Evolutionary conservation across 1,140 invertebrate species (phyloP).

Genomic region (Aphelenchoides fujianensis): DNA sequence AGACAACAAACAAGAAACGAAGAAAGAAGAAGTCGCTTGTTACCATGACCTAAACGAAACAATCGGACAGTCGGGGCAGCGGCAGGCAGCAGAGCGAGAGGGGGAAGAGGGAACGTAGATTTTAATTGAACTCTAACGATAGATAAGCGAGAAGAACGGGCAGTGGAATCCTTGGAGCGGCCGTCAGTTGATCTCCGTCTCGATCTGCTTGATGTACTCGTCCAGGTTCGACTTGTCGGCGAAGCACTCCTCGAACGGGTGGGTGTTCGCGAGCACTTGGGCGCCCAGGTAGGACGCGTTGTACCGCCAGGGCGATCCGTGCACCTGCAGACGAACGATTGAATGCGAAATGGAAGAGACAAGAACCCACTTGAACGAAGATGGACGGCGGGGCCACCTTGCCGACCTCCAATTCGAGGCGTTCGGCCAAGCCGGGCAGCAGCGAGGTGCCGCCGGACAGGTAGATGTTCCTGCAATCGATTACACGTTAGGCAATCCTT

Average conservation of each 20-base stretch:
- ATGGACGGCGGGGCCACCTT: conserved; percentile 68
- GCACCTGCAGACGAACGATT: conserved; percentile 36
- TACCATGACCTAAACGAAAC: not conserved
- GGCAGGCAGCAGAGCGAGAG: not conserved
- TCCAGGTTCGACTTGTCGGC: conserved; percentile 36
- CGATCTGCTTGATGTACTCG: conserved; percentile 39
- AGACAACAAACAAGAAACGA: too few relatives aligned
- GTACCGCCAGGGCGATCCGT: conserved; percentile 62
- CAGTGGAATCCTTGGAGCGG: not conserved
- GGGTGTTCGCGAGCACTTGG: conserved; percentile 66
- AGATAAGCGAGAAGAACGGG: not conserved
- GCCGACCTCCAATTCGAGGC: conserved; percentile 67
- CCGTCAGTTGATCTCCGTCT: conserved; percentile 14
- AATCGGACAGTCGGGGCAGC: not conserved
- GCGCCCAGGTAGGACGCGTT: conserved; percentile 70
- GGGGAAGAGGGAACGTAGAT: not conserved
- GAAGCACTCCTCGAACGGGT: conserved; percentile 66
- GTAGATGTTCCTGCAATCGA: conserved; percentile 66
- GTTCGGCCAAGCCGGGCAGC: conserved; percentile 69
- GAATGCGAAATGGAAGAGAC: conserved; percentile 48
- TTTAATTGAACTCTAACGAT: not conserved
- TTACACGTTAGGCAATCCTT: conserved; percentile 63
- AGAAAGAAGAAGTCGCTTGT: conserved; percentile 1
- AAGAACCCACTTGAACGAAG: conserved; percentile 69
- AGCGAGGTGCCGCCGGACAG: conserved; percentile 68